Percentiles rank a stretch among this genome's conserved stretches.
Evolutionary conservation across 2,797 vertebrate genomes (phyloP).

Genomic region (Eulemur mongoz): DNA sequence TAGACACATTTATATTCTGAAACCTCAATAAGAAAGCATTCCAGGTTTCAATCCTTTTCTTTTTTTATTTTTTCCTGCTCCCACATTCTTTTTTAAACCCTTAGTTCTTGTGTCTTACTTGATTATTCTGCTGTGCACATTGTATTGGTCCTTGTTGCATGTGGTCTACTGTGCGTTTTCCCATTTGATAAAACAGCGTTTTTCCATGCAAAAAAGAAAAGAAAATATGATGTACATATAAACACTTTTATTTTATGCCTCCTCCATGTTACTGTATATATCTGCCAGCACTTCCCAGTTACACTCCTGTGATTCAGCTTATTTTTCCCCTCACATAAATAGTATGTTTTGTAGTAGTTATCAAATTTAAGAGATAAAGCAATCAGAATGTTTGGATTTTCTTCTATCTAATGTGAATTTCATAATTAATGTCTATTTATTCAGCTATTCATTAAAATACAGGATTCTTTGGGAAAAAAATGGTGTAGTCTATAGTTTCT

Average conservation of each 20-base stretch:
- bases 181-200: constrained; percentile 85
- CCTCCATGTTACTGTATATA: constrained; percentile 84
- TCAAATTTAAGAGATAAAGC: constrained; percentile 83
- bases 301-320: constrained; percentile 80
- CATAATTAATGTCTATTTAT: constrained; percentile 83
- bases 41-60: constrained; percentile 82
- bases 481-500: constrained; percentile 74
- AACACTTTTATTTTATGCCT: constrained; percentile 79
- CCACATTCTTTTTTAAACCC: constrained; percentile 65
- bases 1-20: constrained; percentile 81
- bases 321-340: constrained; percentile 85
- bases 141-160: constrained; percentile 83
- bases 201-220: constrained; percentile 81
- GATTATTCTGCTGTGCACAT: constrained; percentile 73
- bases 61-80: constrained; percentile 50
- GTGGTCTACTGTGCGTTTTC: constrained; percentile 84
- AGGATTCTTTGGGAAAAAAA: constrained; percentile 77
- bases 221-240: constrained; percentile 82
- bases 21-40: constrained; percentile 85
- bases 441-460: constrained; percentile 81
- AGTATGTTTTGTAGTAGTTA: constrained; percentile 85
- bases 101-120: constrained; percentile 77
- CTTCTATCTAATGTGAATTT: constrained; percentile 83
- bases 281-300: constrained; percentile 83
- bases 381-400: constrained; percentile 84